Percentiles rank a stretch among this genome's conserved stretches.
These are phyloP conservation scores for Anas platyrhynchos DNA, from an alignment of 2,113 vertebrate genomes.

Conservation along the genomic window DNA sequence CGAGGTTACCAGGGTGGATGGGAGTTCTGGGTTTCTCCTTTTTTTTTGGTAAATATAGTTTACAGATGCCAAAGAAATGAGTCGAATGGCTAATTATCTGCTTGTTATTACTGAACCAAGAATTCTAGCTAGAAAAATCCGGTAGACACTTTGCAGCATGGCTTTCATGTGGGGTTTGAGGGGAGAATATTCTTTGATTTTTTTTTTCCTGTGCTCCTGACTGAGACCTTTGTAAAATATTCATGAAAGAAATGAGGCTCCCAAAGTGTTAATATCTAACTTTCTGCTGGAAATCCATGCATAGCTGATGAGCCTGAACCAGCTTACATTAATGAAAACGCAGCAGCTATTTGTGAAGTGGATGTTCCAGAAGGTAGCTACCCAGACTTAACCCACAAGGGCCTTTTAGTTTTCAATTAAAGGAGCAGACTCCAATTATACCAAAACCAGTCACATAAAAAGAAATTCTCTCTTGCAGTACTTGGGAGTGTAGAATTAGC, in stretches of 20 bases:
- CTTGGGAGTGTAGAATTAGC: constrained; percentile 50
- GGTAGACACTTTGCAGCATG: accelerated
- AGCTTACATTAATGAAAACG: background rate
- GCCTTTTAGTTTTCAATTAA: constrained; percentile 55
- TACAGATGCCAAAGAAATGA: background rate
- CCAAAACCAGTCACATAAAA: constrained; percentile 32
- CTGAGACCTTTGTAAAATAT: background rate
- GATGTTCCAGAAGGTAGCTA: background rate
- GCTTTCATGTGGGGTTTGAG: background rate
- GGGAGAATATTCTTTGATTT: background rate
- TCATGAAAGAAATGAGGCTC: background rate
- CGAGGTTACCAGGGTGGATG: background rate
- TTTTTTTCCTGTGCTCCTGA: background rate
- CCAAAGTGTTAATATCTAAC: background rate
- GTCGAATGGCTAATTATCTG: accelerated
- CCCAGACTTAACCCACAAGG: constrained; percentile 35
- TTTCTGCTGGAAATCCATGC: background rate
- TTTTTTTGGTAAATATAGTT: background rate
- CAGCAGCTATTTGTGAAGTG: background rate
- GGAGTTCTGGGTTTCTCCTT: background rate
- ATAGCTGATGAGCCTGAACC: background rate
- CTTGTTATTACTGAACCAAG: background rate
- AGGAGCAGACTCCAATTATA: constrained; percentile 44
- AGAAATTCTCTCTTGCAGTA: constrained; percentile 11
- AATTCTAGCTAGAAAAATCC: background rate